A percentile compares a stretch with the other conserved stretches of the same genome.
These are phyloP conservation scores for Caenorhabditis remanei DNA, from an alignment of 1,140 invertebrate species.

Conservation along the genomic window DNA sequence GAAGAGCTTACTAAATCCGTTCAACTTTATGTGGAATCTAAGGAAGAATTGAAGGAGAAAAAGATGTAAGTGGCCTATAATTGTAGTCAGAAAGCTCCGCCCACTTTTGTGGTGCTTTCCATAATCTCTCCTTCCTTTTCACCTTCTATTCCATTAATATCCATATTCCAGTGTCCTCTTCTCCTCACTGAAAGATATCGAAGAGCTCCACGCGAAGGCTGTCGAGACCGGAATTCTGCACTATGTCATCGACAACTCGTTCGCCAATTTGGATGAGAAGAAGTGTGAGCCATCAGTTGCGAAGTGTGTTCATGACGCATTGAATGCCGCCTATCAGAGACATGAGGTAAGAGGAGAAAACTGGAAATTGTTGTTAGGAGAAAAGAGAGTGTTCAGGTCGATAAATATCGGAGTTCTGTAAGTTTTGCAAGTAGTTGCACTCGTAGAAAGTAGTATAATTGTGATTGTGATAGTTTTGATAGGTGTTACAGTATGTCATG, in stretches of 20 bases:
- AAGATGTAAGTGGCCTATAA: conserved; percentile 45
- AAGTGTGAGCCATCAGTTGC: conserved; percentile 32
- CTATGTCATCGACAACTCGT: conserved; percentile 61
- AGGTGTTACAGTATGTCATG: too few relatives aligned
- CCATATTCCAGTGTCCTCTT: conserved; percentile 61
- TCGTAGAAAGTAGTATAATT: not conserved
- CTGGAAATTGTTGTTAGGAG: not conserved
- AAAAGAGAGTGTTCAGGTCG: conserved; percentile 3
- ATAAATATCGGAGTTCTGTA: conserved; percentile 32
- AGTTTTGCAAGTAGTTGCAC: not conserved
- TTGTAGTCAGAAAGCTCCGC: too few relatives aligned
- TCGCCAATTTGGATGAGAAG: conserved; percentile 40
- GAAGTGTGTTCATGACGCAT: conserved; percentile 57
- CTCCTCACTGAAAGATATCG: conserved; percentile 60
- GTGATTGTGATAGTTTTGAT: not conserved
- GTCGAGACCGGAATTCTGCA: conserved; percentile 47
- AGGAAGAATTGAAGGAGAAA: conserved; percentile 57
- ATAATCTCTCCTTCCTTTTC: too few relatives aligned
- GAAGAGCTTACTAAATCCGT: conserved; percentile 46
- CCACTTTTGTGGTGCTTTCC: too few relatives aligned
- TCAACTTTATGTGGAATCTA: not conserved
- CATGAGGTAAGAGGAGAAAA: conserved; percentile 37
- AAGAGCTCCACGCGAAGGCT: conserved; percentile 59
- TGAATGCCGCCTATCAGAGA: conserved; percentile 49
- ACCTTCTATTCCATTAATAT: not conserved